These are phyloP conservation scores for Drosophila nasuta DNA, from an alignment of 1,140 invertebrate species.

Conservation along the genomic window DNA sequence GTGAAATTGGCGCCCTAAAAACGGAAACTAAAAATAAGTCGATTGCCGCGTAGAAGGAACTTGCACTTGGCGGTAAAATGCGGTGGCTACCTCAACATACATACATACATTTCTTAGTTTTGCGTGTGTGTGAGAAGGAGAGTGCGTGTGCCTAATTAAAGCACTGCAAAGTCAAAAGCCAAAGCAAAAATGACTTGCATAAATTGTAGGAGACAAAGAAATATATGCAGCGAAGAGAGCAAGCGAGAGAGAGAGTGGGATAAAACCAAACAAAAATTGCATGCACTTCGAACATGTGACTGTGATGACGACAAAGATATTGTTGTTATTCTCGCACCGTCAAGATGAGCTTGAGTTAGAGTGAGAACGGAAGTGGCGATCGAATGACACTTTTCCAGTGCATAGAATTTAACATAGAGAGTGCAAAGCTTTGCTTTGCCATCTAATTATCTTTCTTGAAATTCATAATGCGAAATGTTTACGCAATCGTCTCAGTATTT, in stretches of 20 bases:
- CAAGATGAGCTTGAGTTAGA: not conserved
- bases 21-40: slow-evolving; percentile 50
- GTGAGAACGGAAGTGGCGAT: slow-evolving; percentile 53
- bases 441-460: slow-evolving; percentile 1
- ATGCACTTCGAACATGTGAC: slow-evolving; percentile 74
- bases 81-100: slow-evolving; percentile 72
- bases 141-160: slow-evolving; percentile 68
- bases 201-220: slow-evolving; percentile 58
- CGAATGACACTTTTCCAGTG: slow-evolving; percentile 27
- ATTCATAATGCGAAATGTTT: slow-evolving; percentile 26
- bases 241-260: slow-evolving; percentile 12
- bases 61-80: slow-evolving; percentile 67
- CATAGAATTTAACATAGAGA: slow-evolving; percentile 4
- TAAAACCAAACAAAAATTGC: slow-evolving; percentile 44
- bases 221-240: slow-evolving; percentile 10
- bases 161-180: slow-evolving; percentile 35
- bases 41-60: slow-evolving; percentile 30
- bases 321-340: slow-evolving; percentile 11
- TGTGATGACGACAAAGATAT: slow-evolving; percentile 44
- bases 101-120: slow-evolving; percentile 40
- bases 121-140: slow-evolving; percentile 16
- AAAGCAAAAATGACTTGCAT: slow-evolving; percentile 50
- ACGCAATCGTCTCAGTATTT: slow-evolving; percentile 21
- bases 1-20: slow-evolving; percentile 49
- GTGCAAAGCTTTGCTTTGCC: slow-evolving; percentile 14